Base-by-base conservation (phyloP, 2,888 invertebrate genomes). In the Salpingus planirostris region DNA sequence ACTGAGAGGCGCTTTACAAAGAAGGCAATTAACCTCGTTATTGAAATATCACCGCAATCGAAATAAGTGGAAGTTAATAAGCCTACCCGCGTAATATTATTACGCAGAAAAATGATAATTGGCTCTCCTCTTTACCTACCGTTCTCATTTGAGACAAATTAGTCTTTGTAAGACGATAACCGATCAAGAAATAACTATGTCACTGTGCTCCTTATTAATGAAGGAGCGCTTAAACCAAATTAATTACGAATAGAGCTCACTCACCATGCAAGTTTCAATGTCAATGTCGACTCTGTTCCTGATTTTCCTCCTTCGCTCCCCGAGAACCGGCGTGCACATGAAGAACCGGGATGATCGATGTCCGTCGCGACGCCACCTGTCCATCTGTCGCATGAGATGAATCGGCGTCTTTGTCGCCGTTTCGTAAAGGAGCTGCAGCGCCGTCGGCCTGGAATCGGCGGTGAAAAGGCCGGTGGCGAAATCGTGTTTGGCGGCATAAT, bases 221-320 rank as follows among this genome's bases (percentile, higher is more conserved):
- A n/a, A n/a, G n/a, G n/a, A n/a, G n/a, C n/a, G n/a, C n/a, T n/a
- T n/a, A n/a, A n/a, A n/a, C n/a, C n/a, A n/a, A n/a, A 28, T 33
- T 33, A 33, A 33, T 33, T 24, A 27, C 33, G 28, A 15, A 12
- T 8, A 21, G 21, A 24, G 10, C 6, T 14, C 27, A 76, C 85
- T 81, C 68, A 90, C 90, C 73, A 87, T 75, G 67, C 81, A 74
- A 39, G 87, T 88, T 69, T 90, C 90, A 57, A 90, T 90, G 62
- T 89, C 89, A 49, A 86, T 78, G 60, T 82, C 78, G 43, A 81
- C 71, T 59, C 73, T 76, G 54, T 74, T 78, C 54, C 74, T 73
- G 52, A 82, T 73, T 52, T 72, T 76, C 57, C 74, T 70, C 55
- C 80, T 71, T 58, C 76, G 76, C 47, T 78, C 76, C 47, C 83